Percentiles rank a stretch among this genome's conserved stretches.
These are phyloP conservation scores for Chironomus tentans DNA, from an alignment of 2,888 invertebrate genomes.

Conservation along the genomic window DNA sequence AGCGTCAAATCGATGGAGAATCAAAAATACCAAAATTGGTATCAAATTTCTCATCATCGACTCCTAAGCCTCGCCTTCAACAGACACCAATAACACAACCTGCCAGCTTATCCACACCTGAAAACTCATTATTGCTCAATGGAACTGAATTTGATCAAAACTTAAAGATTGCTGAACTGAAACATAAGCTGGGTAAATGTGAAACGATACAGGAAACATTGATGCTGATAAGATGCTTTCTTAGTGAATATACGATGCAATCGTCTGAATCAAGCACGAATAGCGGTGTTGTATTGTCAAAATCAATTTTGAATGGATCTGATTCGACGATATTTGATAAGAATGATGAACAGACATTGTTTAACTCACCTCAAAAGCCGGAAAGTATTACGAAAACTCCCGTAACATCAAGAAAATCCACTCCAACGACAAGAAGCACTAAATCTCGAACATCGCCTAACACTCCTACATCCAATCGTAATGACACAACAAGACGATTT, in stretches of 20 bases:
- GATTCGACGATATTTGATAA: conserved; percentile 21
- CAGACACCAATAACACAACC: not conserved
- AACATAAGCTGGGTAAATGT: not conserved
- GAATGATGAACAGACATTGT: not conserved
- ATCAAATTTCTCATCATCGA: not conserved
- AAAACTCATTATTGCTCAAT: conserved; percentile 9
- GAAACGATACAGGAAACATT: conserved; percentile 4
- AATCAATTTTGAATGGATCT: conserved; percentile 6
- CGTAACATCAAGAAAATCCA: not conserved
- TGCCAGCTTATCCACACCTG: not conserved
- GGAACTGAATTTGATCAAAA: conserved; percentile 11
- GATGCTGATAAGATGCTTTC: not conserved
- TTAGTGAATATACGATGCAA: conserved; percentile 9
- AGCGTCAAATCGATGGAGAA: conserved; percentile 5
- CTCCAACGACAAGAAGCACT: not conserved
- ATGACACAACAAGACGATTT: not conserved
- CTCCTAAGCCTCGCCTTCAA: conserved; percentile 14
- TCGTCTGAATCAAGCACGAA: conserved; percentile 11
- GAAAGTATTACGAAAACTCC: not conserved
- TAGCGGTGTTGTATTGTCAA: not conserved
- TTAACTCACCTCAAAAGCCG: not conserved
- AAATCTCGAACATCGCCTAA: conserved; percentile 14
- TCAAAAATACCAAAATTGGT: conserved; percentile 23
- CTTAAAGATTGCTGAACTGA: conserved; percentile 4
- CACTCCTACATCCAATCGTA: conserved; percentile 1